These are phyloP conservation scores for Aurelia aurita complex sp. Pacific DNA, from an alignment of 30 jellyfish, hydroid and myxozoan genomes.

Conservation along the genomic window DNA sequence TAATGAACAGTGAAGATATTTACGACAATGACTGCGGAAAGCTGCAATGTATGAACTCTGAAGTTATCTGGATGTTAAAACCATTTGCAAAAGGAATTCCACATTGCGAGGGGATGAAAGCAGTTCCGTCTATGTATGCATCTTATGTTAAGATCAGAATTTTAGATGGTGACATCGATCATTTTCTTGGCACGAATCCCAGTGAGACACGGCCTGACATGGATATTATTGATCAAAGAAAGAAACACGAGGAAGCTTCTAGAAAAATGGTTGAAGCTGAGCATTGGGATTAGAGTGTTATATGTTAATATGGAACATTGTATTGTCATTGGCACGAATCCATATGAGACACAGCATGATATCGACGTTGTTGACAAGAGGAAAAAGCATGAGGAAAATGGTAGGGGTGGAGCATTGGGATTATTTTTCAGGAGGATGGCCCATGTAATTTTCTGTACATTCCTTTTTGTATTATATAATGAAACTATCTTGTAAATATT, in stretches of 20 bases:
- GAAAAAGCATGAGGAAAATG: conserved; percentile 31
- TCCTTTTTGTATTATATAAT: too few species aligned
- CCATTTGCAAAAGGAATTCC: conserved; percentile 49
- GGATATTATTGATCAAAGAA: conserved; percentile 20
- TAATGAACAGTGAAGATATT: conserved; percentile 23
- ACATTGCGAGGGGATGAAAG: conserved; percentile 35
- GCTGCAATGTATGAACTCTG: conserved; percentile 36
- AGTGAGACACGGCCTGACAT: conserved; percentile 1
- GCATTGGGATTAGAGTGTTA: conserved; percentile 23
- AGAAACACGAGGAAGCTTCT: conserved; percentile 34
- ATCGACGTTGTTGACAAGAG: conserved; percentile 1
- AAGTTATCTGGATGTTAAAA: conserved; percentile 41
- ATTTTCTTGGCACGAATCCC: not conserved
- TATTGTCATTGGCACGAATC: too few species aligned
- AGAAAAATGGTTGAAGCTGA: conserved; percentile 43
- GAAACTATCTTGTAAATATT: too few species aligned
- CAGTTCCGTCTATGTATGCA: conserved; percentile 39
- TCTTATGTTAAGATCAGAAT: conserved; percentile 27
- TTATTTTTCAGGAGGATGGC: not conserved
- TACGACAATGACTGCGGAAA: conserved; percentile 51
- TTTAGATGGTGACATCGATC: conserved; percentile 7
- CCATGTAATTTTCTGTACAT: too few species aligned
- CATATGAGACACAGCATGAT: not conserved
- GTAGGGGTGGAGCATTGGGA: conserved; percentile 35
- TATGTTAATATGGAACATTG: not conserved